Percentiles rank a stretch among this genome's conserved stretches.
Evolutionary conservation across 2,113 vertebrate species (phyloP).

Genomic region (Ia io): DNA sequence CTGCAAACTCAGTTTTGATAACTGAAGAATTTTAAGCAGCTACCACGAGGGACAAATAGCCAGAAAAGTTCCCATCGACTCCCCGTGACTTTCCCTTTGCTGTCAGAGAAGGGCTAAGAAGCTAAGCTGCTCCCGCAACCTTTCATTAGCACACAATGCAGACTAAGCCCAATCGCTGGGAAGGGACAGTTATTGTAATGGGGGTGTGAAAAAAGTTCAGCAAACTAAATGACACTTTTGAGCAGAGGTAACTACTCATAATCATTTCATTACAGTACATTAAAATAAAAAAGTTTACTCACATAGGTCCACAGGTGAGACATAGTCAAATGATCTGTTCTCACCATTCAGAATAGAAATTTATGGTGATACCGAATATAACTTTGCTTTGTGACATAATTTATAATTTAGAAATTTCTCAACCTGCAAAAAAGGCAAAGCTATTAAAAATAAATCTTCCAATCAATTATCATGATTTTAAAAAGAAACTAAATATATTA

Average conservation of each 20-base stretch:
- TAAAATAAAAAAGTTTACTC: slow-evolving; percentile 69
- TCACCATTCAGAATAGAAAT: slow-evolving; percentile 70
- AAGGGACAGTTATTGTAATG: slow-evolving; percentile 41
- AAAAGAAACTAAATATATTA: slow-evolving; percentile 82
- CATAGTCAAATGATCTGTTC: slow-evolving; percentile 74
- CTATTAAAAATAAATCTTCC: slow-evolving; percentile 79
- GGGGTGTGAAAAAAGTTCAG: slow-evolving; percentile 51
- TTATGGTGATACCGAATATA: slow-evolving; percentile 73
- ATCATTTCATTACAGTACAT: slow-evolving; percentile 67
- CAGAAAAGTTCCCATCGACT: slow-evolving; percentile 48
- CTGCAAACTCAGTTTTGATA: slow-evolving; percentile 81
- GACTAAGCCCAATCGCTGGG: slow-evolving; percentile 54
- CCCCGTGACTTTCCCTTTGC: slow-evolving; percentile 15
- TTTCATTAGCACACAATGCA: slow-evolving; percentile 50
- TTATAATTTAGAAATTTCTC: slow-evolving; percentile 76
- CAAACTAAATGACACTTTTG: slow-evolving; percentile 72
- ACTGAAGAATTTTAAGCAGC: slow-evolving; percentile 67
- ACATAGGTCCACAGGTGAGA: slow-evolving; percentile 66
- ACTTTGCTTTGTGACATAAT: slow-evolving; percentile 75
- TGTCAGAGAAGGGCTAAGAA: background rate
- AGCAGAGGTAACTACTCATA: slow-evolving; percentile 60
- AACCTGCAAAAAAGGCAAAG: slow-evolving; percentile 75
- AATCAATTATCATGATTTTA: slow-evolving; percentile 80
- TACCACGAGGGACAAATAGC: slow-evolving; percentile 52
- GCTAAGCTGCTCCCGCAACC: slow-evolving; percentile 42